A percentile compares a stretch with the other conserved stretches of the same genome.
Evolutionary conservation across 2,797 vertebrate genomes (phyloP).

Genomic region (Anguilla anguilla): DNA sequence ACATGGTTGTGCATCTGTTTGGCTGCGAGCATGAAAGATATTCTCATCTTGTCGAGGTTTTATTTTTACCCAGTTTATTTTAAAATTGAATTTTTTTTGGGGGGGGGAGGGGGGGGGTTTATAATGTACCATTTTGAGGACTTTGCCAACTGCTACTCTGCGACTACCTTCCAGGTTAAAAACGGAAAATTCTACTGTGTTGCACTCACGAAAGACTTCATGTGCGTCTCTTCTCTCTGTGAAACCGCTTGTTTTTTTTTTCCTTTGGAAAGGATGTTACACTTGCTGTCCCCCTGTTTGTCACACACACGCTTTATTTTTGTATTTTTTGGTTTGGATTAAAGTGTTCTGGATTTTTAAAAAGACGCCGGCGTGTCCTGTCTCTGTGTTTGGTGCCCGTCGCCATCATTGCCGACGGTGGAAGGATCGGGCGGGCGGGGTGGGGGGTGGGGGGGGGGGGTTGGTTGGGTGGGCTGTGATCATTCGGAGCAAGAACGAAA

Average conservation of each 20-base stretch:
- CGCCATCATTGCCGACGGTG: neutral
- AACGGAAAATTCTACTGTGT: slow-evolving; percentile 61
- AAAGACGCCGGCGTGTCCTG: slow-evolving; percentile 47
- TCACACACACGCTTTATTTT: slow-evolving; percentile 63
- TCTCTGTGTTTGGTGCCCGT: slow-evolving; percentile 38
- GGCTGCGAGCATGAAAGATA: slow-evolving; percentile 73
- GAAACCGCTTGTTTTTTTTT: slow-evolving; percentile 52
- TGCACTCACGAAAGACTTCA: slow-evolving; percentile 56
- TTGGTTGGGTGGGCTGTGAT: too few species aligned
- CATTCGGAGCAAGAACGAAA: neutral
- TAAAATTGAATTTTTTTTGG: slow-evolving; percentile 66
- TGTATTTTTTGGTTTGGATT: slow-evolving; percentile 68
- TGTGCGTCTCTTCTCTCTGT: slow-evolving; percentile 59
- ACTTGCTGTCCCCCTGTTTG: slow-evolving; percentile 61
- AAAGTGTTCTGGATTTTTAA: slow-evolving; percentile 71
- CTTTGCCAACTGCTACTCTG: slow-evolving; percentile 70
- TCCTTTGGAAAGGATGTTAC: slow-evolving; percentile 35
- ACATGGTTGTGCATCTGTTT: slow-evolving; percentile 70
- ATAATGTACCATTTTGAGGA: slow-evolving; percentile 72
- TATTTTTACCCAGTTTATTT: slow-evolving; percentile 55
- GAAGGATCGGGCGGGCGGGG: neutral
- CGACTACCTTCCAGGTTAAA: slow-evolving; percentile 62
- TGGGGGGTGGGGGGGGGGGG: too few species aligned
- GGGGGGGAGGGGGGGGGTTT: slow-evolving; percentile 53
- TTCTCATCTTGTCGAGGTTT: slow-evolving; percentile 46